phyloP scores from a whole-genome alignment of 2,797 vertebrate genomes.

The Botia almorhae region DNA sequence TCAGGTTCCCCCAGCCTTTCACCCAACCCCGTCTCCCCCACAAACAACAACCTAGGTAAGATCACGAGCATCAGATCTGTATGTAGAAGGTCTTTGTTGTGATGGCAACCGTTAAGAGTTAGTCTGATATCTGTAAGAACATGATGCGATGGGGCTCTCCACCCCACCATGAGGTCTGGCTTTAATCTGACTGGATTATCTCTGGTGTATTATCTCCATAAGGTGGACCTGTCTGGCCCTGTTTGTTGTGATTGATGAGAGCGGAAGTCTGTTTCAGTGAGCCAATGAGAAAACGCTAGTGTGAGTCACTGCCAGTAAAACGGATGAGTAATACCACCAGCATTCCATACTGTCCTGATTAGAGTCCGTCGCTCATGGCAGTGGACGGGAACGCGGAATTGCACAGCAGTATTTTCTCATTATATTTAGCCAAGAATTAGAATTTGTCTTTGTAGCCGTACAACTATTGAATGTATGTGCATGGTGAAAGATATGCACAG shows the following conservation, averaged over 20 bases:
- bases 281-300: conserved; percentile 14
- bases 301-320: background rate
- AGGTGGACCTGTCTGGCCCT: conserved; percentile 12
- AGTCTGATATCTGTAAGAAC: conserved; percentile 46
- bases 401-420: too few relatives aligned
- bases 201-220: conserved; percentile 26
- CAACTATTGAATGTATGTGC: too few relatives aligned
- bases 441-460: too few relatives aligned
- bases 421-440: too few relatives aligned
- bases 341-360: conserved; percentile 22
- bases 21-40: conserved; percentile 92
- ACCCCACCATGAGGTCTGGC: conserved; percentile 12
- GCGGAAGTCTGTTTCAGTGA: conserved; percentile 7
- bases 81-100: background rate
- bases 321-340: conserved; percentile 40
- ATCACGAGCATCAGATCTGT: background rate
- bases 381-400: background rate
- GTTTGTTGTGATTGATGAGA: conserved; percentile 31
- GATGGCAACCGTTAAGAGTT: background rate
- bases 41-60: conserved; percentile 94
- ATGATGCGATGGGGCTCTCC: background rate
- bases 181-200: conserved; percentile 50
- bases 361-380: background rate
- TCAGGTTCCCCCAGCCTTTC: conserved; percentile 94
- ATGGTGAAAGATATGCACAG: too few relatives aligned